A percentile compares a stretch with the other conserved stretches of the same genome.
phyloP scores from a whole-genome alignment of 2,888 invertebrate species.

The Rhingia campestris region DNA sequence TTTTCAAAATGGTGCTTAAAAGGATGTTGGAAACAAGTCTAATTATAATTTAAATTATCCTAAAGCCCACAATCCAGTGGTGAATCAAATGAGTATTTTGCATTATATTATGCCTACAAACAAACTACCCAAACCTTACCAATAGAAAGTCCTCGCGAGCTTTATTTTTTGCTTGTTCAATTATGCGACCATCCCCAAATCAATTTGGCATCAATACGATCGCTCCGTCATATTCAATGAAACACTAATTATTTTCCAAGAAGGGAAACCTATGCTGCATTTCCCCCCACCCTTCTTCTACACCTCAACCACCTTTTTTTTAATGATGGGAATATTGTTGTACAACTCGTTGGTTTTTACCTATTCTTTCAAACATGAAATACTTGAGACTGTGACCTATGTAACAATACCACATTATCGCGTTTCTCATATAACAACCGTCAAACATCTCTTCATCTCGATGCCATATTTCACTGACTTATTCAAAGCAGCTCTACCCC shows the following conservation, averaged over 20 bases:
- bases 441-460: slow-evolving; percentile 32
- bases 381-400: slow-evolving; percentile 46
- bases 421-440: slow-evolving; percentile 35
- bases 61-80: no score
- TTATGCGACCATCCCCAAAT: no score
- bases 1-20: no score
- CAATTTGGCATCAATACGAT: no score
- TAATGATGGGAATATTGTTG: slow-evolving; percentile 50
- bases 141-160: no score
- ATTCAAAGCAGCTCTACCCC: slow-evolving; percentile 20
- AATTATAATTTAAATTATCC: no score
- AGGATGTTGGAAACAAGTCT: no score
- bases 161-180: no score
- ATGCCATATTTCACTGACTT: slow-evolving; percentile 37
- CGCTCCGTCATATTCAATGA: no score
- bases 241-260: slow-evolving; percentile 6
- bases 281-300: not conserved
- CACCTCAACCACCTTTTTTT: not conserved
- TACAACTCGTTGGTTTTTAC: slow-evolving; percentile 28
- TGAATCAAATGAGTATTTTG: no score
- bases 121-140: no score
- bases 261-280: slow-evolving; percentile 33
- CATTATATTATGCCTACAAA: no score
- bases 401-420: slow-evolving; percentile 51
- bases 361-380: slow-evolving; percentile 18